Evolutionary conservation across 2,113 vertebrate species (phyloP).

Genomic region (Siniperca knerii): DNA sequence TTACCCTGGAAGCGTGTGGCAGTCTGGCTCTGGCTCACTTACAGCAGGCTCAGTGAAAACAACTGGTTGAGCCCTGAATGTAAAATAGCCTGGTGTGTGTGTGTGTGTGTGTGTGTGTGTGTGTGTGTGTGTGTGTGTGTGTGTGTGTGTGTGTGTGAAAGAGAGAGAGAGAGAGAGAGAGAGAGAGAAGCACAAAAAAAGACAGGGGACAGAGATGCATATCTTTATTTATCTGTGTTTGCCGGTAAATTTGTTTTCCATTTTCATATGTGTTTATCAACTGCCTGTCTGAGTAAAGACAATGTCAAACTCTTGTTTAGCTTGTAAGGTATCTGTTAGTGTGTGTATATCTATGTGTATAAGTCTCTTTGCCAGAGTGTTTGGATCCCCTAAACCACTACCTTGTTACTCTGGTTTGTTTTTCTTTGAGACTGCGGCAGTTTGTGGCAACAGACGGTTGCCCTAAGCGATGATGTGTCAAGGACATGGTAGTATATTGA

Average conservation of each 20-base stretch:
- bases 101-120: neutral
- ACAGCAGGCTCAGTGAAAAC: slow-evolving; percentile 40
- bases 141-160: too few relatives aligned
- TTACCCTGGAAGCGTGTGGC: slow-evolving; percentile 21
- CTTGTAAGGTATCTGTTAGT: slow-evolving; percentile 12
- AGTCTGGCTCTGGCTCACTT: slow-evolving; percentile 24
- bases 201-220: neutral
- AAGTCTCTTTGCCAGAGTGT: neutral
- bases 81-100: slow-evolving; percentile 8
- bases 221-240: slow-evolving; percentile 33
- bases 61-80: slow-evolving; percentile 38
- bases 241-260: neutral
- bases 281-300: neutral
- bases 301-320: neutral
- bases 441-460: neutral
- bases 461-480: neutral
- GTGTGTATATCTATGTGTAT: neutral
- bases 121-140: neutral
- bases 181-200: neutral
- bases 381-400: neutral
- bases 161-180: too few relatives aligned
- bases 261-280: neutral
- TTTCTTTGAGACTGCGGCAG: slow-evolving; percentile 14
- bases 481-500: neutral
- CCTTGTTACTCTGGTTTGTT: neutral